These are phyloP conservation scores for Cryptoblepharus egeriae DNA, from an alignment of 2,797 vertebrate genomes.

Conservation along the genomic window DNA sequence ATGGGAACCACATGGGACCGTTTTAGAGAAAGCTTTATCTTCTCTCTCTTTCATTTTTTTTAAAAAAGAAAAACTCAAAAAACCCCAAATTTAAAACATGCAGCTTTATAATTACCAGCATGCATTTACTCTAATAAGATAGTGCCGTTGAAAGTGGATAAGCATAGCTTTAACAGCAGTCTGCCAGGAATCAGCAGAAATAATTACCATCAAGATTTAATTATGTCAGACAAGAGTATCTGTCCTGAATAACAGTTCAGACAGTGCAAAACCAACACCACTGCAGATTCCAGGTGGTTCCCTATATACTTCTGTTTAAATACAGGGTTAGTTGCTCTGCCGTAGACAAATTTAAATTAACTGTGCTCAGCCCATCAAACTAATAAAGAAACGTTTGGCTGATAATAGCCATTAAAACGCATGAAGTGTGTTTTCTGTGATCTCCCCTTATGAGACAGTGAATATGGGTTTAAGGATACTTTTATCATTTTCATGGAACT, in stretches of 20 bases:
- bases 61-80: constrained; percentile 32
- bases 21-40: constrained; percentile 57
- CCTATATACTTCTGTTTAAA: constrained; percentile 59
- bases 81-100: constrained; percentile 61
- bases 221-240: constrained; percentile 76
- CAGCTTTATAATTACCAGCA: constrained; percentile 73
- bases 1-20: constrained; percentile 39
- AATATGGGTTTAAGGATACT: not conserved
- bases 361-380: constrained; percentile 52
- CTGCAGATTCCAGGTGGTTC: constrained; percentile 58
- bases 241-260: constrained; percentile 69
- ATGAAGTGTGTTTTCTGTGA: constrained; percentile 6
- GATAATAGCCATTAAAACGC: constrained; percentile 29
- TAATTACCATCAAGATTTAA: constrained; percentile 79
- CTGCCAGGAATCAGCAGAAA: constrained; percentile 76
- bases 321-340: constrained; percentile 50
- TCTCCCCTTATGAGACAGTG: no score
- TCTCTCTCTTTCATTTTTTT: constrained; percentile 23
- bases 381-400: constrained; percentile 41
- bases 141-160: constrained; percentile 71
- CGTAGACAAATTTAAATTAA: constrained; percentile 59
- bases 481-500: not conserved
- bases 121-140: constrained; percentile 76
- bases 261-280: constrained; percentile 58
- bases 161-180: constrained; percentile 74